Evolutionary conservation across 2,888 invertebrate genomes (phyloP), one percentile per base, ranked within the genome.

Genomic region (Automeris io): DNA sequence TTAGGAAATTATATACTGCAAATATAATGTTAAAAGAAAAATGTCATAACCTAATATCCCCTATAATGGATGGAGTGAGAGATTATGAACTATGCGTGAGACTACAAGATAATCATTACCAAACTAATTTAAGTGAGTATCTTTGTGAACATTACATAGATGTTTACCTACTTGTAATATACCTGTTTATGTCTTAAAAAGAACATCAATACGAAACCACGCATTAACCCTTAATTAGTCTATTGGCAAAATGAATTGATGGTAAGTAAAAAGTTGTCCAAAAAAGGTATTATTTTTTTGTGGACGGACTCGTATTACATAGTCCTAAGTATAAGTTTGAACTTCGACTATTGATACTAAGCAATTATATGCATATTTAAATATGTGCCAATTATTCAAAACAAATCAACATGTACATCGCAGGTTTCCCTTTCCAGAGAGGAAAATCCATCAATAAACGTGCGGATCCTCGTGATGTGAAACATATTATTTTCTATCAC

Each of bases 71-170:
- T 13, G 24, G 37, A 2, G 23, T 70, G 12, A 53, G 73, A 34
- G 39, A 33, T 5, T 63, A 75, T 35, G 75, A 76, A 43, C 58
- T 65, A 43, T 76, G 75, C 41, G 51, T 60, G 2, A 49, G n/a
- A 18, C n/a, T 8, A 7, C 24, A 2, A 11, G 8, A 16, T n/a
- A 16, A 9, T 18, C 16, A n/a, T 12, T 33, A 24, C 8, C 18
- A 38, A 18, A 8, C 19, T 18, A n/a, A 11, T 24, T 3, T 38
- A 7, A 8, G 38, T 38, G 8, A 33, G 33, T 37, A 16, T n/a
- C n/a, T 29, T n/a, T 16, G 13, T 26, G 0, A n/a, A n/a, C n/a
- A n/a, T n/a, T n/a, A n/a, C n/a, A n/a, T n/a, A n/a, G n/a, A n/a
- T n/a, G n/a, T n/a, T n/a, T n/a, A n/a, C n/a, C n/a, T 13, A 35